phyloP scores from a whole-genome alignment of 2,888 invertebrate species.

The Acheta domesticus region DNA sequence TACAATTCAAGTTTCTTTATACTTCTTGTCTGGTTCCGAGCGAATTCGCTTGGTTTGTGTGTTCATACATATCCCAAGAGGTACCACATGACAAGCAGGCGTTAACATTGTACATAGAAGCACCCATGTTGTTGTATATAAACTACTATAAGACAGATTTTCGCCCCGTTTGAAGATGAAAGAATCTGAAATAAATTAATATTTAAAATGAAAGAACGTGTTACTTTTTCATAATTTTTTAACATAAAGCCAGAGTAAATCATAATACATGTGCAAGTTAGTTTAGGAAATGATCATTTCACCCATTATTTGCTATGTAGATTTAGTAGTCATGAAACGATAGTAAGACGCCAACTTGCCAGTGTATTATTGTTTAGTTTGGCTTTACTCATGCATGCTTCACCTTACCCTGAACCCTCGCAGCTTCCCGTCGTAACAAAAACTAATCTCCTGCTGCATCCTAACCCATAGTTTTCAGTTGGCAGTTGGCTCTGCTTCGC shows the following conservation, averaged over 20 bases:
- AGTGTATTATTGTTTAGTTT: conserved; percentile 11
- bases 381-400: conserved; percentile 1
- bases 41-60: conserved; percentile 20
- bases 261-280: conserved; percentile 18
- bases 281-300: background rate
- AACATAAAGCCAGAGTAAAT: conserved; percentile 19
- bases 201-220: conserved; percentile 33
- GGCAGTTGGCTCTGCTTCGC: background rate
- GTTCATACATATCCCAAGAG: conserved; percentile 23
- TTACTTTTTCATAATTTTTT: conserved; percentile 11
- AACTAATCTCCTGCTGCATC: background rate
- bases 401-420: background rate
- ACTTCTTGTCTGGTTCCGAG: background rate
- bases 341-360: background rate
- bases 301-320: background rate
- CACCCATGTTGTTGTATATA: conserved; percentile 36
- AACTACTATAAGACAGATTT: conserved; percentile 35
- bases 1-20: conserved; percentile 19
- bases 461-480: background rate
- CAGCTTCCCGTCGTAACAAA: background rate
- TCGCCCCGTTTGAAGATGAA: conserved; percentile 36
- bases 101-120: conserved; percentile 36
- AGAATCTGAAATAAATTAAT: conserved; percentile 37
- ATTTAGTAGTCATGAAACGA: background rate
- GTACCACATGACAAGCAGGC: conserved; percentile 25